Conservation (phyloP, 1,140 invertebrate genomes). For the Bombus terrestris region DNA sequence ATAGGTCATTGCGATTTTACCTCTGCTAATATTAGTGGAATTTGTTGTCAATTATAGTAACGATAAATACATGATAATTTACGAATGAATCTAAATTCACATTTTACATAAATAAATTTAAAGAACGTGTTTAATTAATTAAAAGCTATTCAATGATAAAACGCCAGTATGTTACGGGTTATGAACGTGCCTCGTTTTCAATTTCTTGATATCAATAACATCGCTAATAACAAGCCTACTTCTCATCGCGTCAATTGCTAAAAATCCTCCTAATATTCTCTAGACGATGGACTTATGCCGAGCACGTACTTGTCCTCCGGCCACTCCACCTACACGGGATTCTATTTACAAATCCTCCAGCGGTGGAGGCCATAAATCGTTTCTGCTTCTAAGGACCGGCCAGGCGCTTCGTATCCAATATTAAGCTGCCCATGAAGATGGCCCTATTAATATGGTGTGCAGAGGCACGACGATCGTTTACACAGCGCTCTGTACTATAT, state of each 20-base stretch:
- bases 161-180: no score
- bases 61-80: no score
- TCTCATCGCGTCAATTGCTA: background rate
- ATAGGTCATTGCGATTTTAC: background rate
- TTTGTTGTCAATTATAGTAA: background rate
- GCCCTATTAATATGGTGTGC: conserved; percentile 63
- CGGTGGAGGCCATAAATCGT: conserved; percentile 65
- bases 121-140: no score
- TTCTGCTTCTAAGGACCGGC: conserved; percentile 60
- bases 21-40: background rate
- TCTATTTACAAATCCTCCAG: conserved; percentile 69
- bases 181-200: no score
- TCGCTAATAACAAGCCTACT: background rate
- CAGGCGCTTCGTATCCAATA: conserved; percentile 50
- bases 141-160: no score
- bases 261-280: conserved; percentile 10
- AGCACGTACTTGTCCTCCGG: conserved; percentile 54
- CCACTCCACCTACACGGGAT: conserved; percentile 44
- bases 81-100: no score
- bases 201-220: background rate
- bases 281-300: conserved; percentile 41
- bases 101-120: no score
- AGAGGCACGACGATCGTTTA: conserved; percentile 56
- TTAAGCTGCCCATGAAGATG: conserved; percentile 61
- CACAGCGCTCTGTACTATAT: conserved; percentile 40